A percentile compares a stretch with the other conserved stretches of the same genome.
phyloP scores from a whole-genome alignment of 2,113 vertebrate species.

The Pipra filicauda region DNA sequence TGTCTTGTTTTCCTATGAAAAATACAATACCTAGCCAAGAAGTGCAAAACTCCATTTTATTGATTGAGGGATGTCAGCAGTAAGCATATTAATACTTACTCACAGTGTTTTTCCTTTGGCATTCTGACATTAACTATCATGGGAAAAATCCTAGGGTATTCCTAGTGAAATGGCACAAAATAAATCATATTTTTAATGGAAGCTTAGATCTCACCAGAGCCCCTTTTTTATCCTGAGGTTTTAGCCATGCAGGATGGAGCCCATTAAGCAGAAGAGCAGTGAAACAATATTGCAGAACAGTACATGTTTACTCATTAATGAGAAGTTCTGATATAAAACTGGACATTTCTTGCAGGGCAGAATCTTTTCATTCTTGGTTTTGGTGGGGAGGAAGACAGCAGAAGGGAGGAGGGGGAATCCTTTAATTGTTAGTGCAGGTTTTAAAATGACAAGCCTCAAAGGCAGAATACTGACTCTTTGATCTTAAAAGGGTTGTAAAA shows the following conservation, averaged over 20 bases:
- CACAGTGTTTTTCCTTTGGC: not conserved
- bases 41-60: not conserved
- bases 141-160: conserved; percentile 27
- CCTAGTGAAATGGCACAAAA: conserved; percentile 22
- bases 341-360: conserved; percentile 25
- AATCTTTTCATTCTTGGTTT: conserved; percentile 53
- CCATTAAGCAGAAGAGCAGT: not conserved
- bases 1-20: not conserved
- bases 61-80: not conserved
- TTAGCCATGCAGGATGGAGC: not conserved
- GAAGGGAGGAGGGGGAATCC: conserved; percentile 30
- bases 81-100: not conserved
- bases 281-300: conserved; percentile 28
- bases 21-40: not conserved
- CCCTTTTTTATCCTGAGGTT: not conserved
- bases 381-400: not conserved
- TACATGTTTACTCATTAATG: not conserved
- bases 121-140: conserved; percentile 12
- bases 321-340: not conserved
- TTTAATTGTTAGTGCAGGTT: conserved; percentile 61
- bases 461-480: conserved; percentile 61
- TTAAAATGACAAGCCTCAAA: conserved; percentile 69
- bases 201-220: conserved; percentile 23
- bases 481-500: conserved; percentile 67
- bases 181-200: conserved; percentile 1